Percentiles rank a stretch among this genome's conserved stretches.
These are phyloP conservation scores for Pegoplata infirma DNA, from an alignment of 2,888 invertebrate species.

Conservation along the genomic window DNA sequence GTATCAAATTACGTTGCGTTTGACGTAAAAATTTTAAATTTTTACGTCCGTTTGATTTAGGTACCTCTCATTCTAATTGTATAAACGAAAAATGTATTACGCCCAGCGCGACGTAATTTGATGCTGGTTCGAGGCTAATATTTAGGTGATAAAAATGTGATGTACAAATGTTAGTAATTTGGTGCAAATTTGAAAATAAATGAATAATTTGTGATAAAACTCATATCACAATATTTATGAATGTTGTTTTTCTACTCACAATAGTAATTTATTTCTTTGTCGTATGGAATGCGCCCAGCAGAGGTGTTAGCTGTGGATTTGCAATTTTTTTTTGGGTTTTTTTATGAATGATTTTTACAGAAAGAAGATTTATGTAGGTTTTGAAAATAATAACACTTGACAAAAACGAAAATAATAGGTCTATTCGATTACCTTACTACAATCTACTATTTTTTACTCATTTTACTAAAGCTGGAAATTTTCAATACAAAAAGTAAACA, in stretches of 20 bases:
- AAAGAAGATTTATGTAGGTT: slow-evolving; percentile 33
- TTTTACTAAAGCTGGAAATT: too few relatives aligned
- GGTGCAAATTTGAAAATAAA: slow-evolving; percentile 11
- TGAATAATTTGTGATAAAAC: slow-evolving; percentile 53
- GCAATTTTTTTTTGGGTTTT: slow-evolving; percentile 71
- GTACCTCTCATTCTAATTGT: too few relatives aligned
- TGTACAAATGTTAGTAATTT: slow-evolving; percentile 4
- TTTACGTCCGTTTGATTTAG: too few relatives aligned
- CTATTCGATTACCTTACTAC: too few relatives aligned
- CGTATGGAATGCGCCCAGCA: slow-evolving; percentile 79
- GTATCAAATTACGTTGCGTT: too few relatives aligned
- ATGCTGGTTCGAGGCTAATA: too few relatives aligned
- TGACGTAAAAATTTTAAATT: too few relatives aligned
- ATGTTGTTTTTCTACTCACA: slow-evolving; percentile 81
- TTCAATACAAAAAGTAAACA: too few relatives aligned
- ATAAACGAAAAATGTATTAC: too few relatives aligned
- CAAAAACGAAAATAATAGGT: too few relatives aligned
- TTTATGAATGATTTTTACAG: slow-evolving; percentile 51
- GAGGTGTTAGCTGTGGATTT: slow-evolving; percentile 80
- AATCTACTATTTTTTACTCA: too few relatives aligned
- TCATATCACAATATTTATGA: slow-evolving; percentile 51
- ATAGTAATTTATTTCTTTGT: slow-evolving; percentile 81
- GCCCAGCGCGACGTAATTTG: too few relatives aligned
- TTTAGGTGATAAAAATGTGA: slow-evolving; percentile 18
- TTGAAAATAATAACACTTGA: slow-evolving; percentile 8